phyloP scores from a whole-genome alignment of 2,888 invertebrate species.

The Cataglyphis rosenhaueri region DNA sequence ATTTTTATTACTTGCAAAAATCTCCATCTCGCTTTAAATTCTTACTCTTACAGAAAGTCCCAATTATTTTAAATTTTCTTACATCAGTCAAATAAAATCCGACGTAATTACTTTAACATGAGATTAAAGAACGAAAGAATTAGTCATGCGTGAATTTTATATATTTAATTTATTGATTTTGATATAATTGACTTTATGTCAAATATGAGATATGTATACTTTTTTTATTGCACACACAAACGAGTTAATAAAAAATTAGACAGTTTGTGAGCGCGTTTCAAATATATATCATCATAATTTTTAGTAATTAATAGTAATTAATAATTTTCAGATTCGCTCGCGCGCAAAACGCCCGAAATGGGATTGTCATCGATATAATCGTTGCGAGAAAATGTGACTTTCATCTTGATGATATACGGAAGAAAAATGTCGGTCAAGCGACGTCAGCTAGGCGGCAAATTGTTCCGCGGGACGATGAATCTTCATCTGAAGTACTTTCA shows the following conservation, averaged over 20 bases:
- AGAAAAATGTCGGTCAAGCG: slow-evolving; percentile 37
- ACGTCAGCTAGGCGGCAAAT: slow-evolving; percentile 22
- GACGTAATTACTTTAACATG: neutral
- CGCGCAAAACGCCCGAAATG: neutral
- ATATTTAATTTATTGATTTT: neutral
- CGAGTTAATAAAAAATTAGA: neutral
- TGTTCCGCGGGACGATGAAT: slow-evolving; percentile 50
- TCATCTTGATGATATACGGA: slow-evolving; percentile 12
- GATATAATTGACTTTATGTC: neutral
- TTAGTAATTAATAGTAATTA: neutral
- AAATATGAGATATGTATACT: neutral
- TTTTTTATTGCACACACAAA: neutral
- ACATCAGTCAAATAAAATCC: neutral
- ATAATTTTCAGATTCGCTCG: neutral
- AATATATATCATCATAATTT: neutral
- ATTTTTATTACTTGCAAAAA: neutral
- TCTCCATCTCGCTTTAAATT: neutral
- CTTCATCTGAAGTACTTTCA: slow-evolving; percentile 50
- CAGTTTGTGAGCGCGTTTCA: neutral
- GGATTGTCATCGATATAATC: slow-evolving; percentile 7
- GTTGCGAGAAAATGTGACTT: slow-evolving; percentile 3
- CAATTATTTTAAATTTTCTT: neutral
- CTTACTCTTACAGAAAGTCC: neutral
- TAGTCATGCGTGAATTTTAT: neutral
- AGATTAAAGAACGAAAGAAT: neutral